Base-by-base conservation (phyloP, 2,113 vertebrate species). In the Scolopax mira region DNA sequence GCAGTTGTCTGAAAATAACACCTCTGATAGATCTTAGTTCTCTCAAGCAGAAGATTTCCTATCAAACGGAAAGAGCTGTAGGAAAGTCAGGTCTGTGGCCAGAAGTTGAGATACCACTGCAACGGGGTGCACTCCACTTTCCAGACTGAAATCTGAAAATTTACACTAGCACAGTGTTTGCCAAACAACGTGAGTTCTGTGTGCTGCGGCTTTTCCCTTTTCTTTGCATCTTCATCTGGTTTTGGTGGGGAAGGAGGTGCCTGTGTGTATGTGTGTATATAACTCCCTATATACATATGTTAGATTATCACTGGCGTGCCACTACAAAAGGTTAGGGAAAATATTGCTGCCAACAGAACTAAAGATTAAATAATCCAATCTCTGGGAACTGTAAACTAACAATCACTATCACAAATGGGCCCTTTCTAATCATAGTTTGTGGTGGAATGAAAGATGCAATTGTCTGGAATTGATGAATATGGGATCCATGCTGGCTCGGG, bases 401-500 rank as follows among this genome's bases (percentile, higher is more conserved):
- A 96, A 96, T 95, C 92, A 92, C 85, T 54, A 96, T 92, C 96
- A 97, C 97, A 97, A 97, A 97, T 46, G 51, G 93, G 67, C 93
- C 97, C 97, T 97, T 97, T 98, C 97, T 98, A 96, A 98, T 97
- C 97, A 97, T 97, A 97, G 97, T 98, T 97, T 98, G 98, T 98
- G 97, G 93, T 97, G 97, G 98, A 98, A 99, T 99, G 98, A 99
- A 99, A 98, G 98, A 98, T 98, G 98, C 98, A 98, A 98, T 99
- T 99, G 98, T 99, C 98, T 98, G 98, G 98, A 98, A 98, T 97
- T 97, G 98, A 98, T 98, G 98, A 98, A 98, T 98, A 98, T 99
- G 98, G 98, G 98, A 98, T 98, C 98, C 98, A 98, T 98, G 98
- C 98, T 98, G 98, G 98, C 95, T 98, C 85, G 74, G n/a, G 96